These are phyloP conservation scores for Chrysochloris asiatica DNA, from an alignment of 2,113 vertebrate genomes.

Conservation along the genomic window DNA sequence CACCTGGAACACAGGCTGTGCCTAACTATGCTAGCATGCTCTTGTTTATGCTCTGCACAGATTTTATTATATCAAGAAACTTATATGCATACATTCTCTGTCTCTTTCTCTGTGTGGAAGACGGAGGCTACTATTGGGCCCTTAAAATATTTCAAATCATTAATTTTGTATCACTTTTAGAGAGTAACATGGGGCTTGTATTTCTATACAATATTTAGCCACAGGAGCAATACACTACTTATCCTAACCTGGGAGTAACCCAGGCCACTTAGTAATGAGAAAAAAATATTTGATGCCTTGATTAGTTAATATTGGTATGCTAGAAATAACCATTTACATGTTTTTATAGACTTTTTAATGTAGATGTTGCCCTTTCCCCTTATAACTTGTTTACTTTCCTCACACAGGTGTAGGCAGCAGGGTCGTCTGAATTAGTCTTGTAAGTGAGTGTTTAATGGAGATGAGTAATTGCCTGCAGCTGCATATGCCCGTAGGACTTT, in stretches of 20 bases:
- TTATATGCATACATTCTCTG: background rate
- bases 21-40: background rate
- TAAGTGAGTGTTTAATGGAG: conserved; percentile 59
- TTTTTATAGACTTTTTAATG: background rate
- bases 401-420: conserved; percentile 52
- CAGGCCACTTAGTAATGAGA: background rate
- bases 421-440: conserved; percentile 38
- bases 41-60: too few relatives aligned
- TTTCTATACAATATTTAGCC: conserved; percentile 37
- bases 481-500: background rate
- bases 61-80: background rate
- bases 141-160: background rate
- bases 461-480: conserved; percentile 74
- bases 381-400: conserved; percentile 42
- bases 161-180: conserved; percentile 6
- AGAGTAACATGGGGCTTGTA: background rate
- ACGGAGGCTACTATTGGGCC: background rate
- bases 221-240: background rate
- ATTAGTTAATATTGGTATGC: conserved; percentile 40
- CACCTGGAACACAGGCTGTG: background rate
- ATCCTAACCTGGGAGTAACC: background rate
- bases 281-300: background rate
- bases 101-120: background rate
- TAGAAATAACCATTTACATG: conserved; percentile 8
- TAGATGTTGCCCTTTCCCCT: background rate